Percentiles rank a stretch among this genome's conserved stretches.
These are phyloP conservation scores for Erythrolamprus reginae DNA, from an alignment of 2,113 vertebrate genomes.

Conservation along the genomic window DNA sequence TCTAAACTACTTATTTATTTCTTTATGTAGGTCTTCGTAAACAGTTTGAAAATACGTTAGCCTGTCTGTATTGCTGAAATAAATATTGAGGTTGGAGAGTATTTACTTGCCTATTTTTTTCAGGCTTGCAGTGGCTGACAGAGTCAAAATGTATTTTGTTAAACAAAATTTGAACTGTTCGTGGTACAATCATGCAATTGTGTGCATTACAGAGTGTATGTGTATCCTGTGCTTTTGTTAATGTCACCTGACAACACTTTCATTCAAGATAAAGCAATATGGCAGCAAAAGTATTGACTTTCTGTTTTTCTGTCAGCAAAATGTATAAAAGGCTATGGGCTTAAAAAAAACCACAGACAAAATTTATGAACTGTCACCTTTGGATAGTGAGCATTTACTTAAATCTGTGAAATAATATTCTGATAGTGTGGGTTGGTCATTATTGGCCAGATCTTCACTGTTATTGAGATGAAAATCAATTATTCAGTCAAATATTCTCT, in stretches of 20 bases:
- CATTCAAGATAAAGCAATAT: conserved; percentile 27
- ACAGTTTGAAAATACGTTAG: conserved; percentile 3
- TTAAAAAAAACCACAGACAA: not conserved
- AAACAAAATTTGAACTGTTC: not conserved
- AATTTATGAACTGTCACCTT: conserved; percentile 14
- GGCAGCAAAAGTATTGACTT: conserved; percentile 29
- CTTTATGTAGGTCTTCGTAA: not conserved
- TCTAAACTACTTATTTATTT: not conserved
- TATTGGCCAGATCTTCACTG: conserved; percentile 26
- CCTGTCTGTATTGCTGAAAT: conserved; percentile 9
- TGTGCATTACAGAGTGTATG: not conserved
- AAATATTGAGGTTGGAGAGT: not conserved
- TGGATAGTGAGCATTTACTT: conserved; percentile 23
- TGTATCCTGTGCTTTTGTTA: conserved; percentile 22
- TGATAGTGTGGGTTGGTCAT: conserved; percentile 6
- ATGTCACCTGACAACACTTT: conserved; percentile 36
- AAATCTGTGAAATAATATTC: not conserved
- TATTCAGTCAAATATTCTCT: conserved; percentile 32
- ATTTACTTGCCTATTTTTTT: not conserved
- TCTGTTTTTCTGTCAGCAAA: conserved; percentile 17
- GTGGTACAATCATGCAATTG: not conserved
- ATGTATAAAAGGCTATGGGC: not conserved
- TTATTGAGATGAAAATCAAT: conserved; percentile 34
- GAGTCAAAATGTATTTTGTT: not conserved
- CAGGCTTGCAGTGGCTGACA: not conserved